phyloP scores from a whole-genome alignment of 2,113 vertebrate genomes.

The Nannobrachium achirus region DNA sequence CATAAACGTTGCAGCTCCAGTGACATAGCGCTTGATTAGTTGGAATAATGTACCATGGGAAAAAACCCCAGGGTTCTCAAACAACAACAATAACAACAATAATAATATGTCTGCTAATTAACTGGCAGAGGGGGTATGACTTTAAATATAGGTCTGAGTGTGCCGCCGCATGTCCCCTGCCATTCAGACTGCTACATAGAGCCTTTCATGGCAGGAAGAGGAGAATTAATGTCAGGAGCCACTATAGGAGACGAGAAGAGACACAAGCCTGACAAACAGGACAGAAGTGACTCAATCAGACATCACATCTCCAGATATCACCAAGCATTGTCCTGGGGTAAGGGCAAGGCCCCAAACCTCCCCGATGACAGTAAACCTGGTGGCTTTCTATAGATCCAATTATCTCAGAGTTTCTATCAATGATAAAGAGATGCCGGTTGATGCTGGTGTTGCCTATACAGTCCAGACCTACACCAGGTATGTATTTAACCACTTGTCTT shows the following conservation, averaged over 20 bases:
- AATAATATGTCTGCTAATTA: slow-evolving; percentile 34
- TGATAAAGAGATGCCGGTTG: slow-evolving; percentile 64
- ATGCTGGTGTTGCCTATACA: slow-evolving; percentile 39
- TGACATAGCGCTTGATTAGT: slow-evolving; percentile 4
- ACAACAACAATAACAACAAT: slow-evolving; percentile 26
- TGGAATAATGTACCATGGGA: slow-evolving; percentile 7
- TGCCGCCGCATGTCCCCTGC: slow-evolving; percentile 10
- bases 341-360: slow-evolving; percentile 35
- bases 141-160: slow-evolving; percentile 29
- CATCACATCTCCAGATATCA: slow-evolving; percentile 51
- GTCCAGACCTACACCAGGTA: slow-evolving; percentile 45
- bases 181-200: slow-evolving; percentile 21
- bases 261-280: slow-evolving; percentile 38
- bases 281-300: slow-evolving; percentile 44
- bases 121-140: slow-evolving; percentile 30
- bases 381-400: slow-evolving; percentile 67
- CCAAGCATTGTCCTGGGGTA: slow-evolving; percentile 48
- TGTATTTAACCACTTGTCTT: slow-evolving; percentile 47
- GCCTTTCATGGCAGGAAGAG: slow-evolving; percentile 7
- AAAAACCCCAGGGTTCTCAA: not conserved
- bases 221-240: slow-evolving; percentile 49
- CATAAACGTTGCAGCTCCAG: slow-evolving; percentile 21
- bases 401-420: slow-evolving; percentile 68
- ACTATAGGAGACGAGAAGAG: slow-evolving; percentile 39
- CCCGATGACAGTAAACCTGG: slow-evolving; percentile 62